These are phyloP conservation scores for Ladona fulva DNA, from an alignment of 1,140 invertebrate species.

Conservation along the genomic window DNA sequence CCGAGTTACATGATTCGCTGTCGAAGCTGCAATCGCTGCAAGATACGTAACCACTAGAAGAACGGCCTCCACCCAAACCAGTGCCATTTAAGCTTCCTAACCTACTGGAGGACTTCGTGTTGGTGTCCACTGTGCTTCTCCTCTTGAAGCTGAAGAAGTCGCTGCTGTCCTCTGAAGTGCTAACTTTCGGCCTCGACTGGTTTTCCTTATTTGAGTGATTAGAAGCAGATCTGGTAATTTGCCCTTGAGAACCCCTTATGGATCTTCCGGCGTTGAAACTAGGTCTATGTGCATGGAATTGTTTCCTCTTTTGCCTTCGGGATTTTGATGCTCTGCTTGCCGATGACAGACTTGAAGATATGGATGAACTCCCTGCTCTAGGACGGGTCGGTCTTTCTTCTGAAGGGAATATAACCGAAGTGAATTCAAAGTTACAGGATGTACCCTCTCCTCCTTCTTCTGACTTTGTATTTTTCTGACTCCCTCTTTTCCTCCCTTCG, in stretches of 20 bases:
- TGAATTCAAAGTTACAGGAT: conserved; percentile 36
- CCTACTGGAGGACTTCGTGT: conserved; percentile 58
- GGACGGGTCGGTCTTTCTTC: conserved; percentile 18
- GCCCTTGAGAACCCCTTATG: not conserved
- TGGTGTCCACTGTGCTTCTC: conserved; percentile 24
- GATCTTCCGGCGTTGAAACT: not conserved
- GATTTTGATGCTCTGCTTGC: not conserved
- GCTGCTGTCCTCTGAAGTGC: conserved; percentile 52
- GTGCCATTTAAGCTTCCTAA: conserved; percentile 28
- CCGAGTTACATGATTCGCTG: conserved; percentile 73
- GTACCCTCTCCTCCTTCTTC: not conserved
- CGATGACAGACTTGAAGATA: not conserved
- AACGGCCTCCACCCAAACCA: conserved; percentile 33
- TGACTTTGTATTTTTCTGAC: not conserved
- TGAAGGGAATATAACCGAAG: conserved; percentile 41
- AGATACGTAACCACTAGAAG: conserved; percentile 58
- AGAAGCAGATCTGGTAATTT: not conserved
- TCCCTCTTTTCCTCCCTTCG: not conserved
- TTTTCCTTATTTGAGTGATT: not conserved
- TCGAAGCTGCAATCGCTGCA: conserved; percentile 78
- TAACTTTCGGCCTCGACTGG: conserved; percentile 22
- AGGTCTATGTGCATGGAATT: not conserved
- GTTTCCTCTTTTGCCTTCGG: not conserved
- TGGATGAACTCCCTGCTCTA: not conserved
- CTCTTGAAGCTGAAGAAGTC: conserved; percentile 44